A percentile compares a stretch with the other conserved stretches of the same genome.
These are phyloP conservation scores for Cyanoramphus novaezelandiae DNA, from an alignment of 2,113 vertebrate species.

Conservation along the genomic window DNA sequence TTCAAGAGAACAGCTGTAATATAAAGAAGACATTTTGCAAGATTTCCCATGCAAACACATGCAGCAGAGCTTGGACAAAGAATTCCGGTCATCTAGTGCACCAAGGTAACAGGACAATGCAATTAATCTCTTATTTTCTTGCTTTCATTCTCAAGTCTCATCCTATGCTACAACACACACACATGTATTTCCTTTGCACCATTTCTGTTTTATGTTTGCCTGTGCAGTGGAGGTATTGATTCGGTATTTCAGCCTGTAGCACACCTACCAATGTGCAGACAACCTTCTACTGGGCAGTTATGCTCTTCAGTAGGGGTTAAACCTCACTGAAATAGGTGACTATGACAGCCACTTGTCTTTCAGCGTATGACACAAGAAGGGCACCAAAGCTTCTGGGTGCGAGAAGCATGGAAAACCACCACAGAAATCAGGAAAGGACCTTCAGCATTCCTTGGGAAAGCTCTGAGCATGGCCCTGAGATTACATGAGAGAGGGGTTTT, in stretches of 20 bases:
- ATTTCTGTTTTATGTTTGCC: not conserved
- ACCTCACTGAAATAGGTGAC: not conserved
- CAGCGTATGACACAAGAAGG: rapidly evolving
- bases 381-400: not conserved
- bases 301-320: not conserved
- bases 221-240: not conserved
- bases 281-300: not conserved
- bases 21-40: not conserved
- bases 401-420: not conserved
- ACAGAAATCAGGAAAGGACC: not conserved
- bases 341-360: not conserved
- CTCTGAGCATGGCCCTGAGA: not conserved
- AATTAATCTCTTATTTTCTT: not conserved
- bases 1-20: not conserved
- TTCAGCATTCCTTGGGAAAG: not conserved
- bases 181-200: not conserved
- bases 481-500: not conserved
- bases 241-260: not conserved
- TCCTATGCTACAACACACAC: not conserved
- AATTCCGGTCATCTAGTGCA: not conserved
- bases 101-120: not conserved
- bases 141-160: not conserved
- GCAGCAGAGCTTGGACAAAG: not conserved
- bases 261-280: not conserved
- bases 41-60: not conserved